Base-by-base conservation (phyloP, 92 coral and sea anemone species). In the Parazoanthus swiftii region DNA sequence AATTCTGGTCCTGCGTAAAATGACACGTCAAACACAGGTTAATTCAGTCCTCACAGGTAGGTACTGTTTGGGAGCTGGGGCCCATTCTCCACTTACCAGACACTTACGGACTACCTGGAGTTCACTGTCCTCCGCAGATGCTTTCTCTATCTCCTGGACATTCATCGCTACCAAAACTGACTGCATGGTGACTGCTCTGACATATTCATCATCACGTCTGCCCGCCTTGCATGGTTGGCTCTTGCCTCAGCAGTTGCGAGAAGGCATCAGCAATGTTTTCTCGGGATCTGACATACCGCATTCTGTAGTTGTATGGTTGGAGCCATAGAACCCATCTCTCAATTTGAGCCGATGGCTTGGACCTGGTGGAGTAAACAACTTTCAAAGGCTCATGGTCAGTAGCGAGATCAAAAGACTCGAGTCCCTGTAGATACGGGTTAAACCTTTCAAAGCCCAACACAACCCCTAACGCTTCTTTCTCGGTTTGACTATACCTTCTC, bases 401-500 rank as follows among this genome's bases (percentile, higher is more conserved):
- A 77, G 42, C 81, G 23, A 77, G 81, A 3, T 77, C 81, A 43
- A 38, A 77, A 18, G 81, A 14, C 81, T 77, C 59, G 26, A 77
- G 81, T 91, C 33, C 33, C 33, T 29, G 33, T 29, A 29, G 33
- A 29, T 29, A 29, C 33, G 33, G 33, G 33, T 29, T 82, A 44
- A 91, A 91, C 66, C 88, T 85, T 80, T 91, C 91, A 26, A 89
- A 89, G 56, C 90, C 92, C 92, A 92, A 91, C 5, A 91, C 92
- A 77, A 91, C 15, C 14, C 90, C 90, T 33, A 91, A 56, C 26
- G 33, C 33, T 29, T 29, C 33, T 29, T 29, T 29, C 33, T 29
- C 33, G 33, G 33, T 29, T 29, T 29, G 33, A 29, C 33, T 29
- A 29, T 29, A 29, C 33, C 33, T 29, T 29, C 33, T 29, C 33